Percentiles rank a stretch among this genome's conserved stretches.
Conservation (phyloP, 2,888 invertebrate genomes). For the Coleophora flavipennella region DNA sequence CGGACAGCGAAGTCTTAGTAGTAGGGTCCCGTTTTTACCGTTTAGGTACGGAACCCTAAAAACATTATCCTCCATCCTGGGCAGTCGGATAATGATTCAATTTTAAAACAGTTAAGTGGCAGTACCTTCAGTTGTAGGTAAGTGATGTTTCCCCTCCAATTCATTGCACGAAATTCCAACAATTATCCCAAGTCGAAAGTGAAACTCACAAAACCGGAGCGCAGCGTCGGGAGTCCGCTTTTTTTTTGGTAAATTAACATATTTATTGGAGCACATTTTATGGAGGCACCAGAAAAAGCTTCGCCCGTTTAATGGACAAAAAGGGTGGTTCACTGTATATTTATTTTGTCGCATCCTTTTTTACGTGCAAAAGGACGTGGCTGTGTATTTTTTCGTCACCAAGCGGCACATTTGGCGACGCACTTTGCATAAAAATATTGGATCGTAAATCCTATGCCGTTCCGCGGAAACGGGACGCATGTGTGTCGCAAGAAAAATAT, state of each 20-base stretch:
- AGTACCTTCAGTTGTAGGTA: no score
- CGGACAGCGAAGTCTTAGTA: no score
- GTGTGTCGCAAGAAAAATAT: constrained; percentile 53
- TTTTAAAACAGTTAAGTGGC: no score
- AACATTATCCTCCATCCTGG: no score
- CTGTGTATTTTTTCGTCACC: constrained; percentile 58
- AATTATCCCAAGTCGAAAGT: constrained; percentile 63
- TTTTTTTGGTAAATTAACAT: constrained; percentile 67
- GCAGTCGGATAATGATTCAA: no score
- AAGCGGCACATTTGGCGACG: constrained; percentile 67
- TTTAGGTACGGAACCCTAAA: no score
- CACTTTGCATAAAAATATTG: constrained; percentile 71
- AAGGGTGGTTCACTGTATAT: constrained; percentile 70
- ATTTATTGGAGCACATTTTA: constrained; percentile 73
- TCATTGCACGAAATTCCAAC: constrained; percentile 50
- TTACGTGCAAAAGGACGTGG: constrained; percentile 66
- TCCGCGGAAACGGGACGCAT: constrained; percentile 54
- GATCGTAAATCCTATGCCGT: constrained; percentile 60
- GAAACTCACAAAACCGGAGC: constrained; percentile 53
- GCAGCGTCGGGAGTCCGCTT: constrained; percentile 26
- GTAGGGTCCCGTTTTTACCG: no score
- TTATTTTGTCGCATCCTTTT: constrained; percentile 72
- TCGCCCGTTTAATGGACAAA: constrained; percentile 69
- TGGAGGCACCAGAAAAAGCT: constrained; percentile 62
- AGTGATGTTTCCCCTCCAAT: no score